Evolutionary conservation across 2,888 invertebrate species (phyloP).

Genomic region (Polia nebulosa): DNA sequence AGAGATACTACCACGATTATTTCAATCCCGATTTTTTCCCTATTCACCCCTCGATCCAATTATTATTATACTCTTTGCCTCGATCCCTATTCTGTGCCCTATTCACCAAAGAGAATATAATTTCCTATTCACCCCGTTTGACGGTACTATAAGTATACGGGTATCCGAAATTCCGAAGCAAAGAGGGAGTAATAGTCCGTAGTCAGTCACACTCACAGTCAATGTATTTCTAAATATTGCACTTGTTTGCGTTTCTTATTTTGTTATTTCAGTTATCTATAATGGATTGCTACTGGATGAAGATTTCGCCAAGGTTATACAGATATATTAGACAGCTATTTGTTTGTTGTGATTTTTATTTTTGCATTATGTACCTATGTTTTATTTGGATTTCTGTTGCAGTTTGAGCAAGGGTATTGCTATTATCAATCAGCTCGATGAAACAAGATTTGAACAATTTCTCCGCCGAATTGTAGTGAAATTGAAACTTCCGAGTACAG

Average conservation of each 20-base stretch:
- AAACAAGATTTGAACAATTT: slow-evolving; percentile 85
- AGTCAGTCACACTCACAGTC: no score
- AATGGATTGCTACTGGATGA: slow-evolving; percentile 82
- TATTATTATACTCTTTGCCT: no score
- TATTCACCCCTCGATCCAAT: no score
- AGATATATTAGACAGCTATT: not conserved
- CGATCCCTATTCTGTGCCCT: no score
- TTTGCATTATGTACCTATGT: not conserved
- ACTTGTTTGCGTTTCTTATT: not conserved
- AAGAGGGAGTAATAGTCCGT: no score
- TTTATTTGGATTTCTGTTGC: slow-evolving; percentile 63
- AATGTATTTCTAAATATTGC: not conserved
- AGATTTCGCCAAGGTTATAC: slow-evolving; percentile 77
- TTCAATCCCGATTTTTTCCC: no score
- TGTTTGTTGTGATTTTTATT: not conserved
- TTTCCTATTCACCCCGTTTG: no score
- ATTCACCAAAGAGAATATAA: no score
- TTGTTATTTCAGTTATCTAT: slow-evolving; percentile 7
- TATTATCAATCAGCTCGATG: slow-evolving; percentile 81
- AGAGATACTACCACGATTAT: no score
- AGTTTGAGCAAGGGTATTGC: slow-evolving; percentile 82
- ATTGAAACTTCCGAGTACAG: slow-evolving; percentile 78
- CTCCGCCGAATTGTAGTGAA: slow-evolving; percentile 82
- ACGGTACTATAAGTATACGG: no score
- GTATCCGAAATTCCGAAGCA: no score